These are phyloP conservation scores for Chiloscyllium plagiosum DNA, from an alignment of 2,113 vertebrate species.

Conservation along the genomic window DNA sequence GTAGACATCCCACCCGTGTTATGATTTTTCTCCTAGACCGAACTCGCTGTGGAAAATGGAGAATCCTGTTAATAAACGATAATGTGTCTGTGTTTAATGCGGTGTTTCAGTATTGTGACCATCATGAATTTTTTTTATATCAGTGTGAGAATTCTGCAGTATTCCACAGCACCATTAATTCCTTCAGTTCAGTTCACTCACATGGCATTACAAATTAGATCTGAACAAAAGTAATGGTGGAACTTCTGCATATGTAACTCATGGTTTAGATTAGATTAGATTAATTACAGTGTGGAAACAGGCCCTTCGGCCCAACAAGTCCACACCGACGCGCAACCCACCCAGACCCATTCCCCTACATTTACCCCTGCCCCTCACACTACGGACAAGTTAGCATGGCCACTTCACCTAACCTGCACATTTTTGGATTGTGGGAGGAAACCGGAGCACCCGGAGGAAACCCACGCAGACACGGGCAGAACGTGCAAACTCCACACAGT, in stretches of 20 bases:
- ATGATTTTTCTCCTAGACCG: background rate
- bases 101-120: background rate
- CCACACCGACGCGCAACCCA: no score
- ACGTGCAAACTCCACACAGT: no score
- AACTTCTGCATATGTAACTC: background rate
- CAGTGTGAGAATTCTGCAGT: background rate
- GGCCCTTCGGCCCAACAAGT: no score
- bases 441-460: no score
- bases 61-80: background rate
- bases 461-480: no score
- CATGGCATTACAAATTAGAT: background rate
- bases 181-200: background rate
- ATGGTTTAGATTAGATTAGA: background rate
- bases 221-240: background rate
- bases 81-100: background rate
- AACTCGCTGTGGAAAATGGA: no score
- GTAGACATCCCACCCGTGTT: background rate
- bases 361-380: no score
- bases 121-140: background rate
- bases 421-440: no score
- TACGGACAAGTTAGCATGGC: no score
- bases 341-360: no score
- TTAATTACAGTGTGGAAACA: no score
- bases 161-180: background rate
- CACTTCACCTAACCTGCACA: no score